Conservation (phyloP, 2,888 invertebrate species). For the Neria commutata region DNA sequence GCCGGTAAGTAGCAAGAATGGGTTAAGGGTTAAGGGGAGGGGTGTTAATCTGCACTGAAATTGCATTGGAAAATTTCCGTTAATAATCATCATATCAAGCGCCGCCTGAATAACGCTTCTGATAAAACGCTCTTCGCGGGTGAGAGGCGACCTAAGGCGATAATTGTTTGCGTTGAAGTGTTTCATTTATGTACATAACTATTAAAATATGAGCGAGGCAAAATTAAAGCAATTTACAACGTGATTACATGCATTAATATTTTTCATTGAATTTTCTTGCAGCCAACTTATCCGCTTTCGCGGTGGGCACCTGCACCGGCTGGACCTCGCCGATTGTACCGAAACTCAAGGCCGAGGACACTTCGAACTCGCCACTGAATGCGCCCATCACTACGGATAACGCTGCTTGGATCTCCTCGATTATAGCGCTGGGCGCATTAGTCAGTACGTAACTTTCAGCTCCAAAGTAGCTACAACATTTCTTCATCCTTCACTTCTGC, state of each 20-base stretch:
- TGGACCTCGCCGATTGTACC: slow-evolving; percentile 78
- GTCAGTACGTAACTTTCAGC: too few species aligned
- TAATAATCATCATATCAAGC: too few species aligned
- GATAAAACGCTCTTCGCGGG: too few species aligned
- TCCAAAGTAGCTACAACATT: background rate
- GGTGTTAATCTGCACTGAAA: too few species aligned
- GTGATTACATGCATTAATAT: too few species aligned
- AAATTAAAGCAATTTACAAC: too few species aligned
- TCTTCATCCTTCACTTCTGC: background rate
- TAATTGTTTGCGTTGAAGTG: background rate
- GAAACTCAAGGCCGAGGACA: slow-evolving; percentile 62
- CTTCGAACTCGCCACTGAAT: slow-evolving; percentile 63
- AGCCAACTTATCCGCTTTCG: slow-evolving; percentile 74
- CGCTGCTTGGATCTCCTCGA: slow-evolving; percentile 76
- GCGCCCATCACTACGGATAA: slow-evolving; percentile 63
- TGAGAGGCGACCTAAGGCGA: background rate
- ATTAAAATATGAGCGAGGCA: too few species aligned
- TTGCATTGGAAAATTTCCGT: too few species aligned
- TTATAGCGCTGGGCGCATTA: slow-evolving; percentile 73
- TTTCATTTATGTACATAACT: background rate
- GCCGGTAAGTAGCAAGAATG: slow-evolving; percentile 69
- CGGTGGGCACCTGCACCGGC: slow-evolving; percentile 72
- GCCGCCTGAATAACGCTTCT: too few species aligned
- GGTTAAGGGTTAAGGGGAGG: too few species aligned
- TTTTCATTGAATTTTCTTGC: too few species aligned